Evolutionary conservation across 30 jellyfish, hydroid and myxozoan genomes (phyloP).

Genomic region (Aurelia aurita complex sp. Pacific): DNA sequence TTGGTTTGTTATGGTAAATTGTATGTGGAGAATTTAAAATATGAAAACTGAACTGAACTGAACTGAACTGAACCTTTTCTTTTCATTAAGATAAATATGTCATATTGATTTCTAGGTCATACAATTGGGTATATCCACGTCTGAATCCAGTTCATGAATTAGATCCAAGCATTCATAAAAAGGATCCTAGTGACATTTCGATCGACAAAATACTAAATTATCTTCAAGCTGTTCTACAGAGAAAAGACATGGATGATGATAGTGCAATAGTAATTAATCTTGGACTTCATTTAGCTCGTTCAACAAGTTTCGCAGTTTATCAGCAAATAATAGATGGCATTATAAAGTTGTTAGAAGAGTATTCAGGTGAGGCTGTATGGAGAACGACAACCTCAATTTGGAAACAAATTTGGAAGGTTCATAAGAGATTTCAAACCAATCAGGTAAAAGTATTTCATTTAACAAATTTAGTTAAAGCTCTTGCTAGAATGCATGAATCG

Average conservation of each 20-base stretch:
- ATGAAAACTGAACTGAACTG: no score
- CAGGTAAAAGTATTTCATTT: slow-evolving; percentile 60
- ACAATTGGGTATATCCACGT: slow-evolving; percentile 96
- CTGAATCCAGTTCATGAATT: slow-evolving; percentile 69
- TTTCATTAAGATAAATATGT: no score
- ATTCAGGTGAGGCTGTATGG: slow-evolving; percentile 76
- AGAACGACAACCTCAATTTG: slow-evolving; percentile 87
- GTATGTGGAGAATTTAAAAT: no score
- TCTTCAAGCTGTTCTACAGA: slow-evolving; percentile 33
- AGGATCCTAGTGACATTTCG: slow-evolving; percentile 74
- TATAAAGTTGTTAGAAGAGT: slow-evolving; percentile 35
- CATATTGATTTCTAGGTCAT: slow-evolving; percentile 43
- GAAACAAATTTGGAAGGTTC: slow-evolving; percentile 74
- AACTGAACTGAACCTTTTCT: no score
- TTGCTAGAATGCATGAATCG: no score
- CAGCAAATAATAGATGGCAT: slow-evolving; percentile 48
- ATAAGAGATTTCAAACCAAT: slow-evolving; percentile 90
- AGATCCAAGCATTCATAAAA: slow-evolving; percentile 79
- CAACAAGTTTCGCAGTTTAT: slow-evolving; percentile 80
- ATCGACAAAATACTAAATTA: slow-evolving; percentile 42
- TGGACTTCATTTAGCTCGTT: slow-evolving; percentile 88
- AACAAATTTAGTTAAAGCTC: not conserved
- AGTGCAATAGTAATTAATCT: slow-evolving; percentile 78
- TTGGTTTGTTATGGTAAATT: no score
- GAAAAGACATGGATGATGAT: slow-evolving; percentile 42